Evolutionary conservation across 2,113 vertebrate genomes (phyloP), one percentile per base, ranked within the genome.

Genomic region (Oryzias melastigma): DNA sequence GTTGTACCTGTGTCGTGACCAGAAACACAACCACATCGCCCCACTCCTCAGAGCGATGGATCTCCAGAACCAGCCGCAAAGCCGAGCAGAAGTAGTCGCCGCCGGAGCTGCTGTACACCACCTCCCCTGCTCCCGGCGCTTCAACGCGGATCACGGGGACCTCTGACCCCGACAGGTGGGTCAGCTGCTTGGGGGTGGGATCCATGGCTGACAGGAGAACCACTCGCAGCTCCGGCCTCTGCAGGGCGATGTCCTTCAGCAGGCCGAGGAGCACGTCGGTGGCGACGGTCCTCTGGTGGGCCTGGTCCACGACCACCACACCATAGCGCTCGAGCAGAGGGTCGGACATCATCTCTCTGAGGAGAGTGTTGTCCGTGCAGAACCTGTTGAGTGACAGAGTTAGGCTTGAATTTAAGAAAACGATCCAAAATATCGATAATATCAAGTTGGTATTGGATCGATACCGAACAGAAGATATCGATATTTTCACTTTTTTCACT

Each of bases 291-390:
- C 95, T 91, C 64, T 94, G 84, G 0, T 97, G 95, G 41, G 93
- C 86, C 1, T 95, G 94, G 7, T 97, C 95, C 58, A 98, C 40
- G 7, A 96, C 49, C 15, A 98, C 85, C 43, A 93, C 89, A 0
- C 91, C 83, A 0, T 97, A 96, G 22, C 29, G 63, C 63, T 82
- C 90, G 22, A 97, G 86, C 5, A 95, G 83, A 43, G 95, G 94
- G 0, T 81, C 75, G 15, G 95, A 95, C 94, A 95, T 95, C 92
- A 97, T 94, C 62, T 97, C 94, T 51, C 93, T 87, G 45, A 95
- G 91, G 19, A 96, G 78, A 79, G 92, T 71, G 1, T 91, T 91
- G 1, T 95, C 95, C 0, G 95, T 95, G 41, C 93, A 95, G 73
- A 93, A 98, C 71, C 95, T 97, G 80, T 8, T 18, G 19, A 18